Conservation (phyloP, 2,113 vertebrate genomes). For the Nettapus auritus region DNA sequence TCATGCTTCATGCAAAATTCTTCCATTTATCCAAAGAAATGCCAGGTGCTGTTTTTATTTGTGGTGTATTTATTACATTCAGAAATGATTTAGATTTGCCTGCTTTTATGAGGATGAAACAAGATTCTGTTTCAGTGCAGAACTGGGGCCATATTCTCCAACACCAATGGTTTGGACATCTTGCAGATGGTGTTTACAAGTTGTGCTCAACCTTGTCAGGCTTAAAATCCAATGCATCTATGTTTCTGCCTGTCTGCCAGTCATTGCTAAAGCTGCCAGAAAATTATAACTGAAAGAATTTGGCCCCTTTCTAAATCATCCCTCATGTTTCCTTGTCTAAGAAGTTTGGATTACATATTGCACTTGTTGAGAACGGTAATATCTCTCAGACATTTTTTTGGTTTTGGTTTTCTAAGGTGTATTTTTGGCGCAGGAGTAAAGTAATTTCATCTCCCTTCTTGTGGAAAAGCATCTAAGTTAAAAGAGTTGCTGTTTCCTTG, state of each 20-base stretch:
- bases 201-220: not conserved
- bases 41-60: constrained; percentile 4
- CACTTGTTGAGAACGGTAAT: not conserved
- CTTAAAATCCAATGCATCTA: not conserved
- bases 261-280: not conserved
- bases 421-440: not conserved
- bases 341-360: not conserved
- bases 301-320: not conserved
- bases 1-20: not conserved
- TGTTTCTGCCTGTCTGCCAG: not conserved
- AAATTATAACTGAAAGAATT: not conserved
- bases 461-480: not conserved
- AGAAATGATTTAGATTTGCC: not conserved
- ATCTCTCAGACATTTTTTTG: not conserved
- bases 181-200: constrained; percentile 46
- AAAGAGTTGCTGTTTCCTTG: not conserved
- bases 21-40: not conserved
- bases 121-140: not conserved
- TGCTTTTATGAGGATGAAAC: not conserved
- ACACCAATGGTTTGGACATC: not conserved
- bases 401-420: not conserved
- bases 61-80: not conserved
- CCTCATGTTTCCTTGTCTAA: not conserved
- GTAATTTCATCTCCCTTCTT: not conserved
- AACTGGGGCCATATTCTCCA: not conserved